Base-by-base conservation (phyloP, 2,888 invertebrate species). In the Atherix ibis region DNA sequence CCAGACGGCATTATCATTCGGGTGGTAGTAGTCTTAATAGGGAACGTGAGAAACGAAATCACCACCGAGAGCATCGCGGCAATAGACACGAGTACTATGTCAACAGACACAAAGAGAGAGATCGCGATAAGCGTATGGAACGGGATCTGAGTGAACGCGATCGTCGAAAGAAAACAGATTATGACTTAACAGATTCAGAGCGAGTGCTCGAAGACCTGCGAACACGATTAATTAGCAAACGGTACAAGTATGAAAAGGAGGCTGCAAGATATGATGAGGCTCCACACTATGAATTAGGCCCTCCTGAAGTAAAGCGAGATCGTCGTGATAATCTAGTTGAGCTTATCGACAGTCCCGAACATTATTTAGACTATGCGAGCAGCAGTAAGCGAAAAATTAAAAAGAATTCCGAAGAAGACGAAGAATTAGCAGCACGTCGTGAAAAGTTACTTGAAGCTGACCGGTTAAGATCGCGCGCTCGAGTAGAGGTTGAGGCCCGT, bases 191-290 rank as follows among this genome's bases (percentile, higher is more conserved):
- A 29, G 67, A 68, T 15, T 70, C 68, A 0, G 73, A 71, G 49
- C 66, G 70, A 44, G 71, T 78, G 37, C 63, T 82, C 39, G 79
- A 82, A 52, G 83, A 84, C 58, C 64, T 84, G 50, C 67, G 83
- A 45, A 78, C 76, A 46, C 69, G 82, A 48, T 62, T 78, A 43
- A 53, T 79, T 15, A 77, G 73, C 52, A 78, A 78, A 56, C 64
- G 73, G 45, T 75, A 70, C 56, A 71, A 67, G 49, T 79, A 76
- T 48, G 76, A 75, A 38, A 66, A 68, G 36, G 69, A 68, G 19
- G 56, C 40, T 59, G 53, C 40, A 47, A 51, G 41, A 40, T 46
- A 54, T 35, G 62, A 63, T 24, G 57, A 39, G 14, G 30, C 24
- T n/a, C 14, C 12, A 25, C 36, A 40, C 12, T 34, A 34, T 12